phyloP scores from a whole-genome alignment of 1,140 invertebrate genomes.

The Centruroides sculpturatus region DNA sequence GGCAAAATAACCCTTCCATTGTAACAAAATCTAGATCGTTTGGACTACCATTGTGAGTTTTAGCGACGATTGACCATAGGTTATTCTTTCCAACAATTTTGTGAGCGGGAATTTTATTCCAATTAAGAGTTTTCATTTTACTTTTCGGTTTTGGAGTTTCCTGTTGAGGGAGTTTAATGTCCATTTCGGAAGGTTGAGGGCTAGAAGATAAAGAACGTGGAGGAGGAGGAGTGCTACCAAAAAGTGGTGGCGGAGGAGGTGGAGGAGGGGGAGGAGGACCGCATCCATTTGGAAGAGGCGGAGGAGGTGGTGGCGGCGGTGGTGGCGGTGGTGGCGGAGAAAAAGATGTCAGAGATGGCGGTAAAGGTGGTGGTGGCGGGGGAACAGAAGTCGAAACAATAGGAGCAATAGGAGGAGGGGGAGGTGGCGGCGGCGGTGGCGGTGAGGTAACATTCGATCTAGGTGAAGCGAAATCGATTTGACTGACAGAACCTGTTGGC shows the following conservation, averaged over 20 bases:
- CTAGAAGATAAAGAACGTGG: constrained; percentile 15
- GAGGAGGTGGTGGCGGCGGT: constrained; percentile 25
- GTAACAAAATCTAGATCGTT: constrained; percentile 71
- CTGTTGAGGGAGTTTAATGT: constrained; percentile 13
- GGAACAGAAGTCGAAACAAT: constrained; percentile 32
- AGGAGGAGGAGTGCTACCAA: not conserved
- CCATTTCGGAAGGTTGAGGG: constrained; percentile 1
- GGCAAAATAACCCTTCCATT: constrained; percentile 83
- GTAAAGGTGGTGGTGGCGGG: constrained; percentile 31
- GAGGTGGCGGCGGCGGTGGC: not conserved
- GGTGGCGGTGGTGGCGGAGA: constrained; percentile 15
- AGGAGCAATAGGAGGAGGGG: constrained; percentile 24
- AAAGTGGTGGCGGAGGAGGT: constrained; percentile 17
- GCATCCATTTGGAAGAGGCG: constrained; percentile 5
- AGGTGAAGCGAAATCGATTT: not conserved
- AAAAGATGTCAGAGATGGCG: constrained; percentile 24
- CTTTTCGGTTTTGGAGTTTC: constrained; percentile 56
- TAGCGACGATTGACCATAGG: constrained; percentile 80
- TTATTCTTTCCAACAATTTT: constrained; percentile 64
- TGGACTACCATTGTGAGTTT: constrained; percentile 61
- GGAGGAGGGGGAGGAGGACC: constrained; percentile 24
- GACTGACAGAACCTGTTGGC: constrained; percentile 1
- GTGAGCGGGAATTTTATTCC: constrained; percentile 83
- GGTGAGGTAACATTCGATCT: not conserved
- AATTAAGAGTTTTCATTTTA: constrained; percentile 92